Evolutionary conservation across 2,888 invertebrate species (phyloP).

Genomic region (Temnothorax unifasciatus): DNA sequence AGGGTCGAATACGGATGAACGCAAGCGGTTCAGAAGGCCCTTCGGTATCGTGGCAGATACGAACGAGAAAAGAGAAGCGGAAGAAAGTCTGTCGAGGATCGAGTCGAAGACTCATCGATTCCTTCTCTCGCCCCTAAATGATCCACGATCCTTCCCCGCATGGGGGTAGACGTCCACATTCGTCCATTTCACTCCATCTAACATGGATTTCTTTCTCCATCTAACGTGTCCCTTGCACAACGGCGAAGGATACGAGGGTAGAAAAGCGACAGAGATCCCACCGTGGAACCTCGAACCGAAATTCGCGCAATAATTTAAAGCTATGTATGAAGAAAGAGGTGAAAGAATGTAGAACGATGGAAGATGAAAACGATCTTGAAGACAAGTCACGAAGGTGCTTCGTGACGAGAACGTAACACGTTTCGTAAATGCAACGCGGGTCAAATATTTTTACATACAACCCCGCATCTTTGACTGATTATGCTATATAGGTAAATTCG

Average conservation of each 20-base stretch:
- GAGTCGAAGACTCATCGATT: slow-evolving; percentile 50
- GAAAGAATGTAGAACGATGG: not conserved
- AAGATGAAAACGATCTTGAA: not conserved
- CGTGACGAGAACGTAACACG: not conserved
- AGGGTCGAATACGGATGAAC: slow-evolving; percentile 9
- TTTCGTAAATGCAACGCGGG: not conserved
- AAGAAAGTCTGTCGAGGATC: slow-evolving; percentile 41
- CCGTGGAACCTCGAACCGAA: slow-evolving; percentile 31
- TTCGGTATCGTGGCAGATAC: slow-evolving; percentile 14
- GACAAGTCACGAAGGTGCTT: not conserved
- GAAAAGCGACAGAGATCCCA: slow-evolving; percentile 17
- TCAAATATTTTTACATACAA: not conserved
- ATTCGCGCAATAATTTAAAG: slow-evolving; percentile 2
- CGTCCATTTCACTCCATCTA: slow-evolving; percentile 34
- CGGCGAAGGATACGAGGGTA: slow-evolving; percentile 17
- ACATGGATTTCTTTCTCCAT: slow-evolving; percentile 38
- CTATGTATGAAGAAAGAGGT: not conserved
- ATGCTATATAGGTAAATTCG: not conserved
- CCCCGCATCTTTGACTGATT: not conserved
- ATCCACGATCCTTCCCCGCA: slow-evolving; percentile 50
- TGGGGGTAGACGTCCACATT: slow-evolving; percentile 2
- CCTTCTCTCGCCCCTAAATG: slow-evolving; percentile 61
- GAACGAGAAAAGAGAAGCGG: slow-evolving; percentile 64
- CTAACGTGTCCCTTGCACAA: not conserved
- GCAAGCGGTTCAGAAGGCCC: slow-evolving; percentile 36